Evolutionary conservation across 2,888 invertebrate species (phyloP).

Genomic region (Nomada fabriciana): DNA sequence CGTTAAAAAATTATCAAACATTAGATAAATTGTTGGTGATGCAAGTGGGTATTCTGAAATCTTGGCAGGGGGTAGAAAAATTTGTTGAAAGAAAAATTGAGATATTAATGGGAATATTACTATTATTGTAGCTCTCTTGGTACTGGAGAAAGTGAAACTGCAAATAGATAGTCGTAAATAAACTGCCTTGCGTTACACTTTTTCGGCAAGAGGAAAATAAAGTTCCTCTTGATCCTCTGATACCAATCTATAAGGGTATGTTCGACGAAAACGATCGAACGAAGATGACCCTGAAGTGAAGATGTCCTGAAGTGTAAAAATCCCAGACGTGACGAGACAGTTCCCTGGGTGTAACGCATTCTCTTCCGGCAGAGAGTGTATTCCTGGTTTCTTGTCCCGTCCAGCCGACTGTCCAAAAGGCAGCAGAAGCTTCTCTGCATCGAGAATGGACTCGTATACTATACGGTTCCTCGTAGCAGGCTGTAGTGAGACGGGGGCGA

Average conservation of each 20-base stretch:
- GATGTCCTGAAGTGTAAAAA: constrained; percentile 4
- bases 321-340: background rate
- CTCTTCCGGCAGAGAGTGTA: constrained; percentile 14
- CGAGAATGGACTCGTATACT: constrained; percentile 18
- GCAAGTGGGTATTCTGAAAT: no score
- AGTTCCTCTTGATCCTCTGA: no score
- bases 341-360: background rate
- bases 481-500: background rate
- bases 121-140: no score
- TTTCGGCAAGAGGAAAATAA: no score
- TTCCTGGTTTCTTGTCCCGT: constrained; percentile 17
- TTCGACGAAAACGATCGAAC: background rate
- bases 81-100: no score
- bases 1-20: background rate
- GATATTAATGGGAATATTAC: no score
- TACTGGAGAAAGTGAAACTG: no score
- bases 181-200: no score
- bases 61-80: no score
- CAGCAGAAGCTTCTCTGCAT: constrained; percentile 38
- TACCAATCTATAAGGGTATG: background rate
- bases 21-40: background rate
- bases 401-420: constrained; percentile 35
- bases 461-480: constrained; percentile 18
- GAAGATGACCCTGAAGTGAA: background rate
- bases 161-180: no score